Percentiles rank a stretch among this genome's conserved stretches.
These are phyloP conservation scores for Shargacucullia verbasci DNA, from an alignment of 2,888 invertebrate genomes.

Conservation along the genomic window DNA sequence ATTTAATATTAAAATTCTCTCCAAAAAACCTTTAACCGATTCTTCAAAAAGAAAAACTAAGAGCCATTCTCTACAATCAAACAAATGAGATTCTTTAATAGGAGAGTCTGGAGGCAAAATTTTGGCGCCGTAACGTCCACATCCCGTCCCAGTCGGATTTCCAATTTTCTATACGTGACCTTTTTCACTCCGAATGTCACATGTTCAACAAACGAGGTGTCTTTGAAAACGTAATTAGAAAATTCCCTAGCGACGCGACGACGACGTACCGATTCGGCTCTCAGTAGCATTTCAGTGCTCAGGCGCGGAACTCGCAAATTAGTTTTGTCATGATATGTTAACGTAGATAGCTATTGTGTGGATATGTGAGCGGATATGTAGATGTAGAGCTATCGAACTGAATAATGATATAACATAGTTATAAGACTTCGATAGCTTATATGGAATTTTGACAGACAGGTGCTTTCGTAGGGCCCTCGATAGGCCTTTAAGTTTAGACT, in stretches of 20 bases:
- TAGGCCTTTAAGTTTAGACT: no score
- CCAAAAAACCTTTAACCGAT: not conserved
- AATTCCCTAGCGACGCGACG: slow-evolving; percentile 86
- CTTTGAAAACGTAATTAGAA: slow-evolving; percentile 89
- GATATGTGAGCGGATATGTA: not conserved
- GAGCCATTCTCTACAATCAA: slow-evolving; percentile 47
- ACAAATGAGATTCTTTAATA: slow-evolving; percentile 80
- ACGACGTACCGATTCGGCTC: slow-evolving; percentile 71
- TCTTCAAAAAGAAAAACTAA: slow-evolving; percentile 29
- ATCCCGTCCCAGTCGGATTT: slow-evolving; percentile 62
- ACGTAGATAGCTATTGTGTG: slow-evolving; percentile 12
- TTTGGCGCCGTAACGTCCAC: slow-evolving; percentile 49
- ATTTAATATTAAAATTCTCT: not conserved
- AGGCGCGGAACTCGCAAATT: slow-evolving; percentile 76
- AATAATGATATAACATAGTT: no score
- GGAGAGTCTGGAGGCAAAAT: slow-evolving; percentile 78
- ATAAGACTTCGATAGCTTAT: no score
- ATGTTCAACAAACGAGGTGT: slow-evolving; percentile 87
- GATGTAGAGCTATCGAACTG: no score
- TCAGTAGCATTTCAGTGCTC: slow-evolving; percentile 70
- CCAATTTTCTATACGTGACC: slow-evolving; percentile 88
- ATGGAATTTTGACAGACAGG: no score
- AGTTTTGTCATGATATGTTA: slow-evolving; percentile 73
- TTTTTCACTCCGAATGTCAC: slow-evolving; percentile 85
- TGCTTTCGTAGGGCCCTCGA: no score